Conservation (phyloP, 2,113 vertebrate genomes). For the Pseudopodoces humilis region DNA sequence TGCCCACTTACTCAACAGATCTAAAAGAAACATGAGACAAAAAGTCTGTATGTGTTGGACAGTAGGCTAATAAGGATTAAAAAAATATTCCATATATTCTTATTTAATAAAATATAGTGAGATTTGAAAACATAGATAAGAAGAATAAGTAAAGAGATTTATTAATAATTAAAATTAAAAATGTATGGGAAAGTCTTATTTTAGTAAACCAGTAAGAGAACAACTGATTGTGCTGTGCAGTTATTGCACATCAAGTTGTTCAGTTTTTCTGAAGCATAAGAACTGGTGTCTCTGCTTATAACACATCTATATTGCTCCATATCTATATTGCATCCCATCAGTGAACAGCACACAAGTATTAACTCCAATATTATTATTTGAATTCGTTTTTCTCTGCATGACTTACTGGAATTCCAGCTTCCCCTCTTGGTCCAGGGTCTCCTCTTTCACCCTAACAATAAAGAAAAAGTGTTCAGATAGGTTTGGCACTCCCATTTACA, state of each 20-base stretch:
- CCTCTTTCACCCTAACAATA: constrained; percentile 73
- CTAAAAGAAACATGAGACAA: background rate
- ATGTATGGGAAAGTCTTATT: background rate
- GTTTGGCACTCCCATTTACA: background rate
- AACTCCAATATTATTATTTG: background rate
- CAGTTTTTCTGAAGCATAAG: background rate
- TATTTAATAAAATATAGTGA: background rate
- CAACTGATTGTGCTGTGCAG: background rate
- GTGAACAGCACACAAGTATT: background rate
- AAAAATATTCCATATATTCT: background rate
- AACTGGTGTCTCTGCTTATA: background rate
- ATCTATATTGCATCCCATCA: background rate
- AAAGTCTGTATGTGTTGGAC: background rate
- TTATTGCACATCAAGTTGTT: background rate
- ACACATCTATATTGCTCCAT: background rate
- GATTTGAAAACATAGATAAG: background rate
- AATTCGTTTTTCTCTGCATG: background rate
- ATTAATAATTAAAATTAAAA: background rate
- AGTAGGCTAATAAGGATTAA: background rate
- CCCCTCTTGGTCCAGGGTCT: constrained; percentile 79
- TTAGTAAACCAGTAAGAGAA: background rate
- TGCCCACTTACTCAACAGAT: background rate
- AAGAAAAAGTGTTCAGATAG: background rate
- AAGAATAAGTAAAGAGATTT: background rate
- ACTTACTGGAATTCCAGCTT: constrained; percentile 75